phyloP scores from a whole-genome alignment of 2,888 invertebrate species.

The Tetrapedia diversipes region DNA sequence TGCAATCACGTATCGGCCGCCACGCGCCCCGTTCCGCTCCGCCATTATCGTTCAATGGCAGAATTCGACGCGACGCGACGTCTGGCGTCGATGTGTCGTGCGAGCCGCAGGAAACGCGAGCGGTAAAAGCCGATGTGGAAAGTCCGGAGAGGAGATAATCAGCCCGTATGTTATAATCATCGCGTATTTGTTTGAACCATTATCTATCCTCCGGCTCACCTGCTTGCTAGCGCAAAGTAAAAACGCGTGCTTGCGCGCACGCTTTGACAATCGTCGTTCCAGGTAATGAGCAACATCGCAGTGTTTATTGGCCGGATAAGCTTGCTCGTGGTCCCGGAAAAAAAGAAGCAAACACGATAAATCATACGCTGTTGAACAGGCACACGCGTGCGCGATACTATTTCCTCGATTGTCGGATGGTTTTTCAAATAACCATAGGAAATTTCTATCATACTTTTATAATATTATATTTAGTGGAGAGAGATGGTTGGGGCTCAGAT shows the following conservation, averaged over 20 bases:
- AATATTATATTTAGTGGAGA: too few relatives aligned
- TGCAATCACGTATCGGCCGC: constrained; percentile 28
- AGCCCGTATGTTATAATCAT: constrained; percentile 82
- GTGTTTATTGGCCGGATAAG: constrained; percentile 27
- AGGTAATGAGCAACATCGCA: constrained; percentile 13
- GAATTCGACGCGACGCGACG: constrained; percentile 11
- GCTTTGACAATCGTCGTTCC: constrained; percentile 13
- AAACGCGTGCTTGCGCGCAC: constrained; percentile 56
- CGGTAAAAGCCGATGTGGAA: constrained; percentile 78
- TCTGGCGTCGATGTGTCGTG: constrained; percentile 42
- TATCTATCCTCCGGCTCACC: constrained; percentile 79
- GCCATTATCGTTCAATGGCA: constrained; percentile 12
- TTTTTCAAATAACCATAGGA: too few relatives aligned
- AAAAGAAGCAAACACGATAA: too few relatives aligned
- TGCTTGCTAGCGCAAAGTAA: constrained; percentile 67
- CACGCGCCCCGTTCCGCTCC: background rate
- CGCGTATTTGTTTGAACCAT: constrained; percentile 81
- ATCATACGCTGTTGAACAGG: too few relatives aligned
- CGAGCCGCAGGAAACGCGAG: constrained; percentile 65
- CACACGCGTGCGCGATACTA: too few relatives aligned
- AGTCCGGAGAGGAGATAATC: constrained; percentile 81
- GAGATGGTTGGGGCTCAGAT: too few relatives aligned
- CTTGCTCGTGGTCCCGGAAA: constrained; percentile 26
- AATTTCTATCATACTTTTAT: too few relatives aligned
- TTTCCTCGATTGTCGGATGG: too few relatives aligned